phyloP scores from a whole-genome alignment of 2,888 invertebrate genomes.

The Ectemnius lituratus region DNA sequence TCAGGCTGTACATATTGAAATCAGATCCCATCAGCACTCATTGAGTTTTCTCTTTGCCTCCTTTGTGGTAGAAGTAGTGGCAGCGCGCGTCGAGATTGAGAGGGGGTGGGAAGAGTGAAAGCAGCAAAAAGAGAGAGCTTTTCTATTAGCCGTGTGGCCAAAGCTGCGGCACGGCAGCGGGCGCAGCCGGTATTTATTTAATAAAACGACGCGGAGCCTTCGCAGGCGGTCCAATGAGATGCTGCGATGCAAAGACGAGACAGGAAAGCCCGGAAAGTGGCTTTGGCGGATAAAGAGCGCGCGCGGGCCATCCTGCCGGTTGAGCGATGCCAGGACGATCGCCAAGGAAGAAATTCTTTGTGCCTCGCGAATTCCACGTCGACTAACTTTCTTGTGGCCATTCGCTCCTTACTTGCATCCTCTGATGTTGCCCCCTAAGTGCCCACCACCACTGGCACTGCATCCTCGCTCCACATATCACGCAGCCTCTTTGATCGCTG shows the following conservation, averaged over 20 bases:
- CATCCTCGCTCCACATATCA: no score
- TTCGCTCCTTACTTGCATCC: no score
- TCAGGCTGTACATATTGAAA: no score
- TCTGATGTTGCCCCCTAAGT: no score
- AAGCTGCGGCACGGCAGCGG: slow-evolving; percentile 15
- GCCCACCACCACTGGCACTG: no score
- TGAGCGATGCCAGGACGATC: slow-evolving; percentile 23
- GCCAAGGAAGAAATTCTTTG: slow-evolving; percentile 27
- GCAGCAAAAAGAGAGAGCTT: slow-evolving; percentile 51
- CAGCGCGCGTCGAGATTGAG: not conserved
- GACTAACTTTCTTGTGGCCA: no score
- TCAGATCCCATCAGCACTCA: not conserved
- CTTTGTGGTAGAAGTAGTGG: not conserved
- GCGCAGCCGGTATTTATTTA: slow-evolving; percentile 69
- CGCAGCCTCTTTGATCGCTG: no score
- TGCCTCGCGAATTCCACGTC: slow-evolving; percentile 21
- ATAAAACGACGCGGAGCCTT: slow-evolving; percentile 59
- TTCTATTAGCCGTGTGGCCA: slow-evolving; percentile 48
- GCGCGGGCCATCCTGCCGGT: not conserved
- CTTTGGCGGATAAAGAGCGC: slow-evolving; percentile 17
- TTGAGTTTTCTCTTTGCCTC: not conserved
- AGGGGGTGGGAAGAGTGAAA: slow-evolving; percentile 49
- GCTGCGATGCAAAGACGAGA: no score
- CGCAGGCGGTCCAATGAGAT: no score
- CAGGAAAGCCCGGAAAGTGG: not conserved